Evolutionary conservation across 1,140 invertebrate species (phyloP).

Genomic region (Drosophila ercepeae): DNA sequence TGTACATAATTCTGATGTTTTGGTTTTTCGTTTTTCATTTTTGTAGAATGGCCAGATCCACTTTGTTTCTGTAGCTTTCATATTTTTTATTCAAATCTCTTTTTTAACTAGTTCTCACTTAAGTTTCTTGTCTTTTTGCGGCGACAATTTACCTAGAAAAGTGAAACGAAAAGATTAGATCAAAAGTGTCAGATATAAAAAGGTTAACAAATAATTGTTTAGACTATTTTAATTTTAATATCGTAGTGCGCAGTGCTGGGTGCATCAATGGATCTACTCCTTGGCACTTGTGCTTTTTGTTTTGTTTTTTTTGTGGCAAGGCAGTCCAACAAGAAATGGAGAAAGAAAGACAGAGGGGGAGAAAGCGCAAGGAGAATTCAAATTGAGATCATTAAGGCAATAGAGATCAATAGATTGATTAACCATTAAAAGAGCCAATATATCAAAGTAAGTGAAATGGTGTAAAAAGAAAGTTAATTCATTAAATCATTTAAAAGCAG

Average conservation of each 20-base stretch:
- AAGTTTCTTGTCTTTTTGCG: slow-evolving; percentile 68
- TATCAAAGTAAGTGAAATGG: slow-evolving; percentile 23
- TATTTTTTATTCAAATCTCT: slow-evolving; percentile 2
- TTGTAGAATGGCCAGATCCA: slow-evolving; percentile 54
- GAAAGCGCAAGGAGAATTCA: slow-evolving; percentile 52
- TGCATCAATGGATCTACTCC: slow-evolving; percentile 69
- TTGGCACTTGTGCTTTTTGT: slow-evolving; percentile 27
- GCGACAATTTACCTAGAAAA: slow-evolving; percentile 75
- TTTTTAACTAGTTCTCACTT: slow-evolving; percentile 41
- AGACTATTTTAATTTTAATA: slow-evolving; percentile 84
- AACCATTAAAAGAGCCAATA: slow-evolving; percentile 38
- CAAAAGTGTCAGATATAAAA: slow-evolving; percentile 21
- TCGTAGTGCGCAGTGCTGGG: slow-evolving; percentile 72
- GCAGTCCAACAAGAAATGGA: slow-evolving; percentile 32
- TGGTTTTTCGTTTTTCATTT: slow-evolving; percentile 35
- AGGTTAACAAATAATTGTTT: slow-evolving; percentile 41
- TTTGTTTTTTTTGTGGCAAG: slow-evolving; percentile 20
- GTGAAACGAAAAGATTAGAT: slow-evolving; percentile 48
- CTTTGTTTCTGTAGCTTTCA: slow-evolving; percentile 39
- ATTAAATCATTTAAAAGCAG: slow-evolving; percentile 8
- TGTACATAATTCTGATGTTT: slow-evolving; percentile 58
- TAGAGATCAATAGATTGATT: slow-evolving; percentile 16
- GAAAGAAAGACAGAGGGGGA: slow-evolving; percentile 39
- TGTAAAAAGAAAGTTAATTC: slow-evolving; percentile 31
- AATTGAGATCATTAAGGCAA: slow-evolving; percentile 25